These are phyloP conservation scores for Cydia pomonella DNA, from an alignment of 1,140 invertebrate genomes.

Conservation along the genomic window DNA sequence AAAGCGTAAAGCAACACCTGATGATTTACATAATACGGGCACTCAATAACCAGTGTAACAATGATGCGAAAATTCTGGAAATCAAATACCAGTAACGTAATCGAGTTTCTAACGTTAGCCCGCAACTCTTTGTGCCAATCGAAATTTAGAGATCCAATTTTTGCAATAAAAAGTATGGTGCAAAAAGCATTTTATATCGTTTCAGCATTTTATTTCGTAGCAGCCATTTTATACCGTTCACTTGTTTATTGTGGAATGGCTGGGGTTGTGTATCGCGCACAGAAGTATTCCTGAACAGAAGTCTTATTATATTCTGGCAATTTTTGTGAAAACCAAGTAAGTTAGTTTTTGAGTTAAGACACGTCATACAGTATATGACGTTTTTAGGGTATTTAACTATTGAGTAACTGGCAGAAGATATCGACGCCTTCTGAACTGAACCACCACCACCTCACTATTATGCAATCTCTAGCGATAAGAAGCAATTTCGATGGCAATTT, in stretches of 20 bases:
- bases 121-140: not conserved
- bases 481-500: too few relatives aligned
- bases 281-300: not conserved
- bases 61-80: slow-evolving; percentile 3
- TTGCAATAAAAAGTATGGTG: slow-evolving; percentile 3
- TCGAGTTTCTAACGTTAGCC: slow-evolving; percentile 9
- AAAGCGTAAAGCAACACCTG: not conserved
- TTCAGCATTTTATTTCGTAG: slow-evolving; percentile 1
- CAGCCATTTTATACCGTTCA: not conserved
- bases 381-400: too few relatives aligned
- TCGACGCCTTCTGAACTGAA: too few relatives aligned
- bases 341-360: too few relatives aligned
- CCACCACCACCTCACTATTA: too few relatives aligned
- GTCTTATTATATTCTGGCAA: not conserved
- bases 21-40: not conserved
- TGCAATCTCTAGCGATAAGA: too few relatives aligned
- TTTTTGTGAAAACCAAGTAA: too few relatives aligned
- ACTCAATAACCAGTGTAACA: not conserved
- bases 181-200: slow-evolving; percentile 14
- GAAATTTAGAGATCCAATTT: slow-evolving; percentile 17
- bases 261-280: not conserved
- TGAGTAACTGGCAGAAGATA: too few relatives aligned
- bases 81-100: not conserved
- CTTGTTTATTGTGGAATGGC: not conserved
- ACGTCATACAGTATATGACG: too few relatives aligned